Conservation (phyloP, 2,113 vertebrate genomes). For the Pongo abelii region DNA sequence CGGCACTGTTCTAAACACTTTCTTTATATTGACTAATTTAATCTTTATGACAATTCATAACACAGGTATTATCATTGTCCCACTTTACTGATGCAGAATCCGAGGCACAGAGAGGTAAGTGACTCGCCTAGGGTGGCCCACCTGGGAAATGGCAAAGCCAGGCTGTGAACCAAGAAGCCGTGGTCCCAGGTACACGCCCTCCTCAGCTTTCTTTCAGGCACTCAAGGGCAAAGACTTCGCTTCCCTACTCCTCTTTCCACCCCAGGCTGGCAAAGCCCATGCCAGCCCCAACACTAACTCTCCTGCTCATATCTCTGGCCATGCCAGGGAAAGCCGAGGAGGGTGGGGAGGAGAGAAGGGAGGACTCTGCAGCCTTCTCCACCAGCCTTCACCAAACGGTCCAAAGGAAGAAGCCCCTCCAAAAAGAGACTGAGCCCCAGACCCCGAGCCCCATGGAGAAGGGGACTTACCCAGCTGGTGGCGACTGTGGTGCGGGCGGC, state of each 20-base stretch:
- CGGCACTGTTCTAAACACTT: neutral
- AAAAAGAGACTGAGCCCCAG: neutral
- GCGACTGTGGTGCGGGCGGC: fast-evolving
- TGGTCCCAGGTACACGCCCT: neutral
- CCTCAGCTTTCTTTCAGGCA: neutral
- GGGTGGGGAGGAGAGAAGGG: neutral
- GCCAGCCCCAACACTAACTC: neutral
- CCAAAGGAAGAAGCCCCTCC: neutral
- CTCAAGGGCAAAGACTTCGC: neutral
- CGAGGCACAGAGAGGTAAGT: neutral
- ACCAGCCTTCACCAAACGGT: neutral
- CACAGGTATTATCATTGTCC: fast-evolving
- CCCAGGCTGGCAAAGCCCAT: neutral
- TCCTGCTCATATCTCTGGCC: neutral
- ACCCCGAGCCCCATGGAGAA: neutral
- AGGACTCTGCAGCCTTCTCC: neutral
- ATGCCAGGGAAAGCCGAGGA: neutral
- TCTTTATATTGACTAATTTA: neutral
- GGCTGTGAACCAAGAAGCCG: neutral
- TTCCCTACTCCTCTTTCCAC: neutral
- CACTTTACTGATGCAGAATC: neutral
- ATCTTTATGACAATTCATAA: neutral
- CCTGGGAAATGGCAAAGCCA: neutral
- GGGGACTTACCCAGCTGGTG: constrained; percentile 75
- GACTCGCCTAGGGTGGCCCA: neutral